Evolutionary conservation across 2,888 invertebrate species (phyloP).

Genomic region (Dilophus febrilis): DNA sequence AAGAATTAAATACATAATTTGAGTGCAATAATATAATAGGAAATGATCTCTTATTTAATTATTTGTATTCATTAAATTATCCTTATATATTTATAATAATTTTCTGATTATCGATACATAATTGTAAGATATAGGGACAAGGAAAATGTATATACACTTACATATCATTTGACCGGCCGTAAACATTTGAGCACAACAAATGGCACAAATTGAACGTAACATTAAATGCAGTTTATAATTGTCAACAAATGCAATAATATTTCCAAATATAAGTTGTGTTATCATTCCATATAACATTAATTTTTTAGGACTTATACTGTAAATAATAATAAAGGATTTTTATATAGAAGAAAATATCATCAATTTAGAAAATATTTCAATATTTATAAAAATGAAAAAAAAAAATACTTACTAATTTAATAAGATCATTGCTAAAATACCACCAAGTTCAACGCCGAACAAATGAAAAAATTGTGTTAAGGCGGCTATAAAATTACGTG

Average conservation of each 20-base stretch:
- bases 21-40: too few species aligned
- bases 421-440: slow-evolving; percentile 26
- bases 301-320: slow-evolving; percentile 25
- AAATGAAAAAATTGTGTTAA: slow-evolving; percentile 33
- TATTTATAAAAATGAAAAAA: slow-evolving; percentile 1
- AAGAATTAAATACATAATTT: too few species aligned
- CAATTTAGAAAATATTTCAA: neutral
- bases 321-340: slow-evolving; percentile 5
- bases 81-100: too few species aligned
- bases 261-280: slow-evolving; percentile 27
- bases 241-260: slow-evolving; percentile 26
- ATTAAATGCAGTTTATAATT: slow-evolving; percentile 27
- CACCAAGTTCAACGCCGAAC: slow-evolving; percentile 30
- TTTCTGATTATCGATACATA: too few species aligned
- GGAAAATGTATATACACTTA: too few species aligned
- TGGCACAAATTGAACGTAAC: slow-evolving; percentile 28
- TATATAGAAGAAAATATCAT: too few species aligned
- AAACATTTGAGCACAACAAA: slow-evolving; percentile 31
- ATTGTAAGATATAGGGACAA: too few species aligned
- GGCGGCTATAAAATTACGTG: slow-evolving; percentile 27
- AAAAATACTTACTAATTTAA: slow-evolving; percentile 19
- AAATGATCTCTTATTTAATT: too few species aligned
- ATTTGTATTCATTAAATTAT: too few species aligned
- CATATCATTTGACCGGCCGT: slow-evolving; percentile 30
- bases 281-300: slow-evolving; percentile 28